Evolutionary conservation across 2,888 invertebrate species (phyloP).

Genomic region (Drosophila paracracens): DNA sequence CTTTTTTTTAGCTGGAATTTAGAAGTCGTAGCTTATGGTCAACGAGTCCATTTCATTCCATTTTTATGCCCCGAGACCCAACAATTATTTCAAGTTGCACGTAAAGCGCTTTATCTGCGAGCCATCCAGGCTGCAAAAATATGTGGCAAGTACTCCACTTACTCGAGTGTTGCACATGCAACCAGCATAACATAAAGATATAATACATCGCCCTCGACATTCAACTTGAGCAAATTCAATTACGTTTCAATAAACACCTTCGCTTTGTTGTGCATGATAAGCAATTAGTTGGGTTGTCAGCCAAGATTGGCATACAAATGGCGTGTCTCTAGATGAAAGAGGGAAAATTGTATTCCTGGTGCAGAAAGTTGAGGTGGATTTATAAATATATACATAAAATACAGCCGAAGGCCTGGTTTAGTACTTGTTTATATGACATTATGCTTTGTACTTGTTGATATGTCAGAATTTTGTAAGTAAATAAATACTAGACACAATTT

Average conservation of each 20-base stretch:
- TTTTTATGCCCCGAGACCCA: constrained; percentile 20
- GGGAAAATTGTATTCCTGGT: neutral
- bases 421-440: neutral
- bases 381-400: neutral
- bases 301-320: neutral
- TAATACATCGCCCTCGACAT: constrained; percentile 1
- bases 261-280: neutral
- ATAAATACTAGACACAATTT: neutral
- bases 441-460: neutral
- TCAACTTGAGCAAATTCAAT: neutral
- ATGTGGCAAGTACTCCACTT: constrained; percentile 26
- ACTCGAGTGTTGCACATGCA: constrained; percentile 1
- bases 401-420: neutral
- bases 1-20: constrained; percentile 16
- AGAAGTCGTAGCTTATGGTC: constrained; percentile 4
- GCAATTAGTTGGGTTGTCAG: neutral
- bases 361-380: neutral
- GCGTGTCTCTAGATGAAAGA: neutral
- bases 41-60: constrained; percentile 22
- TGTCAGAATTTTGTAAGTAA: neutral
- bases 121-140: constrained; percentile 16
- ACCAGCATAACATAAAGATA: neutral
- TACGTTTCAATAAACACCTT: neutral
- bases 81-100: constrained; percentile 49
- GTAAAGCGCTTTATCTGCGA: constrained; percentile 42